Evolutionary conservation across 1,140 invertebrate genomes (phyloP).

Genomic region (Panagrolaimus sp.): DNA sequence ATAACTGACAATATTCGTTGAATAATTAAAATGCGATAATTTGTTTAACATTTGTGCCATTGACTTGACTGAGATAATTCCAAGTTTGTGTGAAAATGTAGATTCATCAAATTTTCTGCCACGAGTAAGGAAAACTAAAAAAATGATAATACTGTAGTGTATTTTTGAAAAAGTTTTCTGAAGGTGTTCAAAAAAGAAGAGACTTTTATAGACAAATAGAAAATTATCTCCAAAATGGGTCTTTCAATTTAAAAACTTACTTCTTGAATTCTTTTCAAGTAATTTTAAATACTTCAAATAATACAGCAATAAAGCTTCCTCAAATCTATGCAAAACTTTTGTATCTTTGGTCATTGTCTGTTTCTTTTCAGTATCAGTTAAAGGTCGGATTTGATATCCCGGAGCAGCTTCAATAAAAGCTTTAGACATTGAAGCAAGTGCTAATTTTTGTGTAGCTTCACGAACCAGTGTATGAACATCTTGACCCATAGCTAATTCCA

Average conservation of each 20-base stretch:
- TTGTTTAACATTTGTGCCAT: conserved; percentile 73
- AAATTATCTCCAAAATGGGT: too few relatives aligned
- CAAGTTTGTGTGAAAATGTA: conserved; percentile 45
- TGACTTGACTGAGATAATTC: conserved; percentile 70
- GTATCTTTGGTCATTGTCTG: conserved; percentile 85
- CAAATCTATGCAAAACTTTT: conserved; percentile 74
- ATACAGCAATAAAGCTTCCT: conserved; percentile 73
- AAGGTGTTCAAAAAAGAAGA: conserved; percentile 20
- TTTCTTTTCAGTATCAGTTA: conserved; percentile 66
- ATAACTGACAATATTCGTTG: conserved; percentile 76
- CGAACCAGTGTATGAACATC: conserved; percentile 70
- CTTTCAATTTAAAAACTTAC: too few relatives aligned
- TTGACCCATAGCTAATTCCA: conserved; percentile 70
- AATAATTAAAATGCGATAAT: conserved; percentile 87
- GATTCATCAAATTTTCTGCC: conserved; percentile 4
- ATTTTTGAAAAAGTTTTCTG: not conserved
- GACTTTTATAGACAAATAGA: not conserved
- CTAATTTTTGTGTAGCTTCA: conserved; percentile 75
- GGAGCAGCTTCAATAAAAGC: conserved; percentile 89
- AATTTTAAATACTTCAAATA: conserved; percentile 82
- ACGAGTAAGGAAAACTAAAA: not conserved
- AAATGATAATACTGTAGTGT: not conserved
- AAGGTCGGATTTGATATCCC: conserved; percentile 74
- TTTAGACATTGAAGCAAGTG: conserved; percentile 75
- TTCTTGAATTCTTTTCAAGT: conserved; percentile 73